Evolutionary conservation across 2,113 vertebrate species (phyloP), one percentile per base, ranked within the genome.

Genomic region (Phrynosoma platyrhinos): DNA sequence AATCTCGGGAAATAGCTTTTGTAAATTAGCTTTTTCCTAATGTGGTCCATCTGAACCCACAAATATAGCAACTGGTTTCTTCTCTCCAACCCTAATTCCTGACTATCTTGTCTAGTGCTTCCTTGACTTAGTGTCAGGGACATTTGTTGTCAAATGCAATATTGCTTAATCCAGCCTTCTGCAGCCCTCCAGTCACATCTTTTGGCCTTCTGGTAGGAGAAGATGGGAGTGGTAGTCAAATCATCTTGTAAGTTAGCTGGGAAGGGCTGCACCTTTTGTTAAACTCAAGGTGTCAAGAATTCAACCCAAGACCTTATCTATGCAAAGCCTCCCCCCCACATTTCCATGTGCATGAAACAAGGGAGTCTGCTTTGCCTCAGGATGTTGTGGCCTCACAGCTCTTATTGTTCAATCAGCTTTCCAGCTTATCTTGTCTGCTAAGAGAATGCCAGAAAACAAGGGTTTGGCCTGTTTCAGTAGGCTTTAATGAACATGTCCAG

Each of bases 381-480:
- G 66, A 25, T 32, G 74, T 68, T 32, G 74, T 68, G 82, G 86
- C 83, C 74, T 69, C 79, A 82, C 47, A 86, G 72, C 72, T 52
- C 66, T 5, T 12, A 0, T 55, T 55, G 20, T 32, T 91, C 0
- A 55, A 87, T 82, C 74, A 66, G 47, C 82, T 83, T 47, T 91
- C 30, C 9, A 83, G 87, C 76, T 53, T 85, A 92, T 86, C 88
- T 90, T 58, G 66, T 77, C 84, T 86, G 79, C 47, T 25, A 80
- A 80, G 36, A 72, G 47, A 79, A 71, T 83, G 52, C 79, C 74
- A 90, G 74, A 82, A 90, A 62, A 90, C 30, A 86, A 78, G 79
- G 87, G 74, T 2, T 91, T 89, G 71, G 80, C 90, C 78, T 20
- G 75, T 0, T 88, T 80, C 85, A 88, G 36, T 8, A 87, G 74